Conservation (phyloP, 1,140 invertebrate genomes). For the Tetranychus urticae region DNA sequence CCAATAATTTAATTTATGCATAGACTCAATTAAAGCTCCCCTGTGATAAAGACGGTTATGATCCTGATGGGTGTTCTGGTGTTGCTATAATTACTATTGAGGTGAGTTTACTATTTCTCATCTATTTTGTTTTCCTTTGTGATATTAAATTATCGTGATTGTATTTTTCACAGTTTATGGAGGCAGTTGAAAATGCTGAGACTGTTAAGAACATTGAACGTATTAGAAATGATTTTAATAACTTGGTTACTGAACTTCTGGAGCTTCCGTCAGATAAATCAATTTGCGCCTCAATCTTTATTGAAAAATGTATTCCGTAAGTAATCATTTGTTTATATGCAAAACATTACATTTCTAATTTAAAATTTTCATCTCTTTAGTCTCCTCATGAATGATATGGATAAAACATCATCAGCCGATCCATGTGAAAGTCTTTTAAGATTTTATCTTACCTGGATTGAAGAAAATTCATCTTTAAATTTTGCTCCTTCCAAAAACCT, state of each 20-base stretch:
- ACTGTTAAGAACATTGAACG: not conserved
- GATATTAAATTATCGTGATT: not conserved
- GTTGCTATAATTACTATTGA: slow-evolving; percentile 7
- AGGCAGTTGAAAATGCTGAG: slow-evolving; percentile 5
- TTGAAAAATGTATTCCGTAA: not conserved
- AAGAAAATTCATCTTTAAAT: not conserved
- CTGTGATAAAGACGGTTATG: slow-evolving; percentile 5
- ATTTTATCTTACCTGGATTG: not conserved
- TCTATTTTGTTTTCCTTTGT: not conserved
- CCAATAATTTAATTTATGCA: not conserved
- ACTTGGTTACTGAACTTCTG: not conserved
- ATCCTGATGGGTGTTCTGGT: slow-evolving; percentile 5
- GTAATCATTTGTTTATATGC: not conserved
- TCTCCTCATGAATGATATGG: too few species aligned
- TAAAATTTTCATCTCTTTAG: too few species aligned
- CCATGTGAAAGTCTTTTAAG: not conserved
- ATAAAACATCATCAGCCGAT: not conserved
- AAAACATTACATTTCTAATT: too few species aligned
- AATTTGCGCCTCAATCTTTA: not conserved
- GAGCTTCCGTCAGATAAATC: not conserved
- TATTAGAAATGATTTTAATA: slow-evolving; percentile 1
- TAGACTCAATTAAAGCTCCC: slow-evolving; percentile 2
- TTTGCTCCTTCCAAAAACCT: not conserved
- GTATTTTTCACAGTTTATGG: not conserved
- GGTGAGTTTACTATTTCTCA: not conserved